Evolutionary conservation across 2,113 vertebrate species (phyloP).

Genomic region (Ptilonorhynchus violaceus): DNA sequence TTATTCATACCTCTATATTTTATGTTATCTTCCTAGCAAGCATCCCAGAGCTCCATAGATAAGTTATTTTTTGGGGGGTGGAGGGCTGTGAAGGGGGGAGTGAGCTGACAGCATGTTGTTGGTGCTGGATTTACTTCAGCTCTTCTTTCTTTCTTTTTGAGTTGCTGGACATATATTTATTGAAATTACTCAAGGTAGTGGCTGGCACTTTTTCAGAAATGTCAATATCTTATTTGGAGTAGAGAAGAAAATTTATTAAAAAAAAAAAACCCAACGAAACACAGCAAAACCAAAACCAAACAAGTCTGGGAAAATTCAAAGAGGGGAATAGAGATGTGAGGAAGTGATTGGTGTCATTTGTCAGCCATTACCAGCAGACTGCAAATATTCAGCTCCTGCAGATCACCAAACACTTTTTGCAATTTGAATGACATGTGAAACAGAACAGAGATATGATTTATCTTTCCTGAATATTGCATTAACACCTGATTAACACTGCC

Average conservation of each 20-base stretch:
- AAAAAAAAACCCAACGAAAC: neutral
- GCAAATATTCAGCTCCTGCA: neutral
- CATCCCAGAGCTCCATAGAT: neutral
- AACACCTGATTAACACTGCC: neutral
- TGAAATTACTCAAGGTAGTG: neutral
- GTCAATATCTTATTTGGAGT: neutral
- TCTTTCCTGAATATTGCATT: neutral
- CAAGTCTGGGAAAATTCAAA: neutral
- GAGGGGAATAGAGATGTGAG: neutral
- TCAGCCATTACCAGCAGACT: neutral
- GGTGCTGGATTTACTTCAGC: neutral
- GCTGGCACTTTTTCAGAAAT: neutral
- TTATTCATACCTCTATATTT: conserved; percentile 18
- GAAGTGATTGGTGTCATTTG: neutral
- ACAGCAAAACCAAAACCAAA: neutral
- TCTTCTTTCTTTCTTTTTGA: neutral
- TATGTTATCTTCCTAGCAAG: neutral
- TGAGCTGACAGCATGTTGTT: neutral
- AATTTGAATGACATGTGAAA: neutral
- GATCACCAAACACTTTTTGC: neutral
- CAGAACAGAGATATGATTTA: neutral
- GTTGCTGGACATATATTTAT: neutral
- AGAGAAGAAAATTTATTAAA: neutral
- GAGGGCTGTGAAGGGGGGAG: neutral
- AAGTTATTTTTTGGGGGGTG: neutral